phyloP scores from a whole-genome alignment of 2,888 invertebrate genomes.

The Agrilus cyanescens region DNA sequence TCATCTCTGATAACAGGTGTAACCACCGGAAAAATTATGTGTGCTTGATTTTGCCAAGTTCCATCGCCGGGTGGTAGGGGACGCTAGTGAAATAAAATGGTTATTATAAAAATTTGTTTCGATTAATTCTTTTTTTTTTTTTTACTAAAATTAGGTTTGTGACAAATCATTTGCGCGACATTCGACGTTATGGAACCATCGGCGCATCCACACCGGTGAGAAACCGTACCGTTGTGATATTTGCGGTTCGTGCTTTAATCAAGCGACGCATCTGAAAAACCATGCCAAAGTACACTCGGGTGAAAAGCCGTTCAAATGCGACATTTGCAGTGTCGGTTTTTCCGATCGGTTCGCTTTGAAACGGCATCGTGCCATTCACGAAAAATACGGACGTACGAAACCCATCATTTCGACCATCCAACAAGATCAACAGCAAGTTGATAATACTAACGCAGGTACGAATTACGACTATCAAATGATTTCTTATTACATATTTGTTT shows the following conservation, averaged over 20 bases:
- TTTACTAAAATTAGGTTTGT: conserved; percentile 49
- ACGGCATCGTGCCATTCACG: conserved; percentile 76
- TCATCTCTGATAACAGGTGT: too few species aligned
- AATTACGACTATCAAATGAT: too few species aligned
- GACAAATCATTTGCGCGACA: conserved; percentile 82
- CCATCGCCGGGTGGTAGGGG: too few species aligned
- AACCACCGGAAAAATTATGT: too few species aligned
- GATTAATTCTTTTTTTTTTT: conserved; percentile 23
- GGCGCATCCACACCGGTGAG: conserved; percentile 78
- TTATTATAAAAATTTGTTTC: background rate
- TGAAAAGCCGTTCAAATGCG: conserved; percentile 72
- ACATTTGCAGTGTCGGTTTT: conserved; percentile 75
- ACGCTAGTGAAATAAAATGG: too few species aligned
- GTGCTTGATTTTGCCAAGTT: too few species aligned
- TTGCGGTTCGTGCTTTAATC: conserved; percentile 82
- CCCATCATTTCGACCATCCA: conserved; percentile 21
- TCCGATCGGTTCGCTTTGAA: conserved; percentile 79
- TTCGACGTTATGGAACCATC: conserved; percentile 80
- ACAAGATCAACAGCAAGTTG: conserved; percentile 6
- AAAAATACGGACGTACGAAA: conserved; percentile 64
- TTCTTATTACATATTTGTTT: too few species aligned
- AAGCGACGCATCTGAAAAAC: conserved; percentile 79
- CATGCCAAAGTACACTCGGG: conserved; percentile 77
- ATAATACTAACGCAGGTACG: too few species aligned
- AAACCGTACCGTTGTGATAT: conserved; percentile 80